Conservation (phyloP, 1,140 invertebrate genomes). For the Drosophila baimaii region DNA sequence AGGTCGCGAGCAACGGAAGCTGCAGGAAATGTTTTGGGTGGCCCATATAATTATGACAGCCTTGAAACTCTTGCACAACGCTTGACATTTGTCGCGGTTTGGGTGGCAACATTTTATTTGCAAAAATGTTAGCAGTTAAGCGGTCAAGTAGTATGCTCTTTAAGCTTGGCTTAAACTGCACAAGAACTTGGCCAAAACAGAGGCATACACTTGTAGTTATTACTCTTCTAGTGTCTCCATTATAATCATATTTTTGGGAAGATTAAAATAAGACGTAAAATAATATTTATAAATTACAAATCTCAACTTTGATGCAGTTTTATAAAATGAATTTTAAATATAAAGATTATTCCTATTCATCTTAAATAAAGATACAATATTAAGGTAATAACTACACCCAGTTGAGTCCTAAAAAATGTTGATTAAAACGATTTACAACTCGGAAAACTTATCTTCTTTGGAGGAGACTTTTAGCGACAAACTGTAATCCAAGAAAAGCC, state of each 20-base stretch:
- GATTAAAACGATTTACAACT: not conserved
- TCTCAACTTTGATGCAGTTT: not conserved
- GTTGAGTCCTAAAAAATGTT: not conserved
- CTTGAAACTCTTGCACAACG: slow-evolving; percentile 41
- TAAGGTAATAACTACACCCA: too few relatives aligned
- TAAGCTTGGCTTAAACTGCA: not conserved
- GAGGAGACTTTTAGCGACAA: not conserved
- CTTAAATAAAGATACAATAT: not conserved
- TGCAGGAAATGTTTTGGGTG: slow-evolving; percentile 18
- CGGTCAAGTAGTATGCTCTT: slow-evolving; percentile 1
- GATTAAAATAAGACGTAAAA: not conserved
- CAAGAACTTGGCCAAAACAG: not conserved
- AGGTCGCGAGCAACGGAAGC: slow-evolving; percentile 9
- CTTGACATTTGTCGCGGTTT: slow-evolving; percentile 47
- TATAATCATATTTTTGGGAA: not conserved
- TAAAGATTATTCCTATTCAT: not conserved
- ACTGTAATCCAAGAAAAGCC: slow-evolving; percentile 23
- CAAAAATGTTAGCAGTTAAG: slow-evolving; percentile 1
- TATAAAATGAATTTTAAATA: not conserved
- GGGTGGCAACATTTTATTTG: slow-evolving; percentile 13
- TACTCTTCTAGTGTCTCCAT: not conserved
- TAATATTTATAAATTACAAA: not conserved
- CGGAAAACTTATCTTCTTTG: not conserved
- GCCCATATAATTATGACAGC: slow-evolving; percentile 39
- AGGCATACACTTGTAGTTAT: not conserved